Evolutionary conservation across 2,797 vertebrate genomes (phyloP), one percentile per base, ranked within the genome.

Genomic region (Micromesistius poutassou): DNA sequence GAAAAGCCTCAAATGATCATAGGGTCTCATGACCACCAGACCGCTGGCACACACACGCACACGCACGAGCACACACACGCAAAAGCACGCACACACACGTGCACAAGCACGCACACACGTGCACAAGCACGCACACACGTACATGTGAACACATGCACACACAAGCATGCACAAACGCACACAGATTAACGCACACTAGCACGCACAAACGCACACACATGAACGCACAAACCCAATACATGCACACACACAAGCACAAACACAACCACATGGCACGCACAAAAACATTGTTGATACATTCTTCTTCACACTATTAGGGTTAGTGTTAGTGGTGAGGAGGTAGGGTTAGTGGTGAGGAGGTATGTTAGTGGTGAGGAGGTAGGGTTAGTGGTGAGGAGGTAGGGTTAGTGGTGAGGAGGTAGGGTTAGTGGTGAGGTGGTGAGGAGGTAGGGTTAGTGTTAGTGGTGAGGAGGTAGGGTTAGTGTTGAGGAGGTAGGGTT

Each of bases 1-100:
- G 5, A 25, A 73, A 76, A 80, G 70, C 76, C 76, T 76, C 31
- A 71, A 79, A 50, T 85, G 79, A 87, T 91, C 87, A 85, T 76
- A 71, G 85, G 75, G 84, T 91, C 89, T 80, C 88, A 89, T 91
- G 90, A 91, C 86, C 82, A 82, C 72, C 75, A 89, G 87, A 90
- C 89, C 80, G 85, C 78, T 82, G 82, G 75, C 78, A 75, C 14
- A 70, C 36, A 35, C 36, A 70, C 7, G n/a, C 25, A 71, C 3
- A 22, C 75, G 30, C 35, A 30, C 35, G n/a, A 30, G 16, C 36
- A 28, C 80, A 81, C 74, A 62, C 76, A 73, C 77, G 81, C 79
- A 75, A 16, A 71, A 36, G 46, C 14, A 50, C 66, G 70, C 33
- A 62, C 55, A 25, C n/a, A 25, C 55, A 62, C 2, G 22, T n/a